Conservation (phyloP, 1,140 invertebrate species). For the Frieseomelitta varia region DNA sequence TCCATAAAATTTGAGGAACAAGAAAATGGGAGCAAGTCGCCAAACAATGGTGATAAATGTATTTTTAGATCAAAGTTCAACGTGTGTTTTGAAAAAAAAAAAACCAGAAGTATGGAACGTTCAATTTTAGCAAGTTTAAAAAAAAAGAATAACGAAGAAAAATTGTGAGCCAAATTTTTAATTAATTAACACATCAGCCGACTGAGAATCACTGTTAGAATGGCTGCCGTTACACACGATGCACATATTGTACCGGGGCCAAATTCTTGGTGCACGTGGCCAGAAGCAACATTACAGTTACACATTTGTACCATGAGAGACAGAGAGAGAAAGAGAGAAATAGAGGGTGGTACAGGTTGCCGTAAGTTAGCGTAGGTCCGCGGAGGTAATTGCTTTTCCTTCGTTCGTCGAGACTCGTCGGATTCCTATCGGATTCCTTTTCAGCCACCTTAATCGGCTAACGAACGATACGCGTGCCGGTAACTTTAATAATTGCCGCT, state of each 20-base stretch:
- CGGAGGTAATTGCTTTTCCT: constrained; percentile 69
- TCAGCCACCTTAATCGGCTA: constrained; percentile 71
- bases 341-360: neutral
- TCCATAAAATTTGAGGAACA: too few relatives aligned
- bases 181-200: neutral
- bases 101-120: too few relatives aligned
- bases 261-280: neutral
- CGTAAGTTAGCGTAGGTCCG: constrained; percentile 27
- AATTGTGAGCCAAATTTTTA: neutral
- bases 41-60: too few relatives aligned
- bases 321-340: too few relatives aligned
- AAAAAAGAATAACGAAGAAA: too few relatives aligned
- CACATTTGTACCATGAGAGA: constrained; percentile 6
- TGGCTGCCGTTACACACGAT: neutral
- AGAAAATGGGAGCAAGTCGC: too few relatives aligned
- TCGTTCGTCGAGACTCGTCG: constrained; percentile 55
- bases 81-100: too few relatives aligned
- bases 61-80: too few relatives aligned
- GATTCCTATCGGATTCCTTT: constrained; percentile 76
- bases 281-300: neutral
- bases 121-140: too few relatives aligned
- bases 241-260: neutral
- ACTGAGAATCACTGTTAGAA: neutral
- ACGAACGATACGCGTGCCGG: constrained; percentile 72
- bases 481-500: constrained; percentile 77